Evolutionary conservation across 2,113 vertebrate genomes (phyloP), one percentile per base, ranked within the genome.

Genomic region (Nanorana parkeri): DNA sequence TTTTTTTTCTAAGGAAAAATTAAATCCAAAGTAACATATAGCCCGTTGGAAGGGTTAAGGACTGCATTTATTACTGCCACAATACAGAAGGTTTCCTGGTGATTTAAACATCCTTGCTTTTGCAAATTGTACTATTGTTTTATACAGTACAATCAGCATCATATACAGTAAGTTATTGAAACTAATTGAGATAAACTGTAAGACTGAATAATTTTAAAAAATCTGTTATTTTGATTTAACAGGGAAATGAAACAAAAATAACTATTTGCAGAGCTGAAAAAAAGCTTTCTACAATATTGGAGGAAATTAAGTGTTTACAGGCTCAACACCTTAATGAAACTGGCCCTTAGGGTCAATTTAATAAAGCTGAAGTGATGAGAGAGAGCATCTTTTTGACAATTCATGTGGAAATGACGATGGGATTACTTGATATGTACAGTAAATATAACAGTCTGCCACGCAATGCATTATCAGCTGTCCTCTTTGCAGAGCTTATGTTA

Each of bases 301-400:
- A 4, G 17, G 32, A 51, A 77, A 20, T 77, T 24, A 28, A 69
- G 24, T 28, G 19, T 20, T 55, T 65, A 21, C 23, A 26, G 20
- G 36, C 10, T 28, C 61, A 54, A 54, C 17, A 68, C 51, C 68
- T 68, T 68, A 67, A 78, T 78, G 64, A 78, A 68, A 56, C 26
- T 23, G 24, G 77, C 52, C 64, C 64, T 78, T 68, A 24, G 63
- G 77, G 64, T 78, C 77, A 78, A 56, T 68, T 68, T 78, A 68
- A 56, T 78, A 78, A 56, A 68, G 64, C 24, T 68, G 65, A 78
- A 68, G 26, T 56, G 77, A 67, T 56, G 77, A 67, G 28, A 58
- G 52, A 36, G 32, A 4, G 51, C 51, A 68, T 56, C 26, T 68
- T 36, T 68, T 6, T 78, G 75, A 78, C 64, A 78, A 78, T 78